Evolutionary conservation across 2,113 vertebrate species (phyloP), one percentile per base, ranked within the genome.

Genomic region (Vulpes vulpes): DNA sequence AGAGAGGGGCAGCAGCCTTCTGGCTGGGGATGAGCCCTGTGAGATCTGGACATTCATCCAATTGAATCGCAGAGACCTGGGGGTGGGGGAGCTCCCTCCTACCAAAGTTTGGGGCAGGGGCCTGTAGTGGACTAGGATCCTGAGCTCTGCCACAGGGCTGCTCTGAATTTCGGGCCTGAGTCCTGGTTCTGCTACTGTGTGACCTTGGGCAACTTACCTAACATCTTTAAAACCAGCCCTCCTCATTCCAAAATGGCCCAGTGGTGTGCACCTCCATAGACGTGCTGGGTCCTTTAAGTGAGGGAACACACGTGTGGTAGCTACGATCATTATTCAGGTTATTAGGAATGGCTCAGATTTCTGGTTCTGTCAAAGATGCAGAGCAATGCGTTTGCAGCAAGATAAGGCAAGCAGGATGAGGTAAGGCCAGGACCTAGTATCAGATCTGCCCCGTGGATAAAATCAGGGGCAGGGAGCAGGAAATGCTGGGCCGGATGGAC

Each of bases 281-380:
- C 32, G 32, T 25, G 27, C 1, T 15, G 35, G 81, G 57, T 1
- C 2, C 35, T 23, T 62, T 57, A 32, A n/a, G 35, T n/a, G 51
- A 84, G 30, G 12, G 5, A 4, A 22, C 11, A 11, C 8, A 6
- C 0, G 0, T 0, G 2, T 30, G 5, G 57, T 19, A 59, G 14
- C 57, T 55, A 9, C 9, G 62, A 22, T 6, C 55, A 43, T 35
- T 38, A 38, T 57, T 91, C 59, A 60, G 86, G 16, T 9, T 2
- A 62, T 30, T 11, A 17, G 27, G 76, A 73, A 49, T 5, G 2
- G 17, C 59, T 60, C 69, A 49, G 0, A 0, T 62, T 25, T 73
- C 57, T 14, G 43, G 49, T 38, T 89, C 74, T 78, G 25, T 71
- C 49, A 51, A 20, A 79, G 74, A 43, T 0, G 1, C 3, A 32